Evolutionary conservation across 37 sponge, comb jelly and placozoan genomes (phyloP).

Genomic region (Ephydatia muelleri): DNA sequence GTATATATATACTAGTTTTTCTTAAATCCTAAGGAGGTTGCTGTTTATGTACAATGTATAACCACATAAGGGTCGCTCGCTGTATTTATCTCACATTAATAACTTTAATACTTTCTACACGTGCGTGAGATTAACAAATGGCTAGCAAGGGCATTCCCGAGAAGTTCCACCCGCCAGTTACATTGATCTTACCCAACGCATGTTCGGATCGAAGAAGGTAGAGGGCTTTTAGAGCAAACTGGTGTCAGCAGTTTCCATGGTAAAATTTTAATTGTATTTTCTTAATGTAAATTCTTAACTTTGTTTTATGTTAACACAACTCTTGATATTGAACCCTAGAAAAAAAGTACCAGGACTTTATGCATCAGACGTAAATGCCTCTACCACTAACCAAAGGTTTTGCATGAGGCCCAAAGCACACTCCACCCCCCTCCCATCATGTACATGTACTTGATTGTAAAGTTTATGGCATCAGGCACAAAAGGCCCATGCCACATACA

Average conservation of each 20-base stretch:
- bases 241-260: conserved; percentile 1
- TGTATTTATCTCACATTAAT: neutral
- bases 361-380: no score
- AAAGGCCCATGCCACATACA: no score
- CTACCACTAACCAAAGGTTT: no score
- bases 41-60: conserved; percentile 1
- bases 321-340: no score
- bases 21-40: neutral
- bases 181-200: neutral
- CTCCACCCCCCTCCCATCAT: no score
- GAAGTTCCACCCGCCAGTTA: neutral
- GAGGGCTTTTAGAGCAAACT: conserved; percentile 1
- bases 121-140: neutral
- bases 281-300: no score
- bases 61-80: neutral
- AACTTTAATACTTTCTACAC: neutral
- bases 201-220: conserved; percentile 1
- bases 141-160: neutral
- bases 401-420: no score
- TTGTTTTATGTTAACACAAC: no score
- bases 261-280: no score
- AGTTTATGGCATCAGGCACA: no score
- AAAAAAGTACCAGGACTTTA: no score
- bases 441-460: no score
- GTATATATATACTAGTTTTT: neutral